These are phyloP conservation scores for Centropristis striata DNA, from an alignment of 2,113 vertebrate species.

Conservation along the genomic window DNA sequence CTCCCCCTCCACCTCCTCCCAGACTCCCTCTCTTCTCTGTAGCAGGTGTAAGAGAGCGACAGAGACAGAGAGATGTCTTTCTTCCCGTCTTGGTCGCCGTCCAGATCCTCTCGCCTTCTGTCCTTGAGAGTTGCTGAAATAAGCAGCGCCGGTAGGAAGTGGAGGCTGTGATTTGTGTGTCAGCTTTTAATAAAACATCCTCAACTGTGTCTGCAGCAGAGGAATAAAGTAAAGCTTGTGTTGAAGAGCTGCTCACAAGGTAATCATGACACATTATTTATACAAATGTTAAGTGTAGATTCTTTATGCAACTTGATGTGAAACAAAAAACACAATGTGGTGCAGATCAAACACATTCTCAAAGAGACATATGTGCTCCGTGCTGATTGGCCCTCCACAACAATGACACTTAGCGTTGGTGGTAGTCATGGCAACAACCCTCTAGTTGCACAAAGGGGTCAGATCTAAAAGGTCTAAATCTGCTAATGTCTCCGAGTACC, in stretches of 20 bases:
- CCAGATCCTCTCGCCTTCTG: constrained; percentile 71
- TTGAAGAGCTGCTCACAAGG: not conserved
- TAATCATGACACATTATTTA: not conserved
- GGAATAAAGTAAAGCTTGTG: constrained; percentile 12
- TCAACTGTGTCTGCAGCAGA: constrained; percentile 38
- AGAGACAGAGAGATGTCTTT: constrained; percentile 75
- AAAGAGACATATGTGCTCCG: constrained; percentile 17
- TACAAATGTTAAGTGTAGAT: too few relatives aligned
- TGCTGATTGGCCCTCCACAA: constrained; percentile 68
- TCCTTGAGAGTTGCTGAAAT: constrained; percentile 64
- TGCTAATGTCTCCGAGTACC: constrained; percentile 65
- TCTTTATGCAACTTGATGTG: too few relatives aligned
- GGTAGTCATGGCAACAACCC: constrained; percentile 67
- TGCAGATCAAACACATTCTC: constrained; percentile 16
- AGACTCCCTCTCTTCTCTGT: constrained; percentile 42
- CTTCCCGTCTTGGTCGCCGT: constrained; percentile 65
- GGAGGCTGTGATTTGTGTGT: constrained; percentile 44
- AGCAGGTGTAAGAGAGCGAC: constrained; percentile 79
- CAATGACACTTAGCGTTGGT: constrained; percentile 75
- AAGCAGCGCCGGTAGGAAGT: constrained; percentile 45
- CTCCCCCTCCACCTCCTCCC: constrained; percentile 10
- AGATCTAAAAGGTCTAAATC: constrained; percentile 73
- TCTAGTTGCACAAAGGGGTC: constrained; percentile 71
- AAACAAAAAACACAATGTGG: too few relatives aligned
- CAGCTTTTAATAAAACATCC: constrained; percentile 60